Evolutionary conservation across 2,888 invertebrate genomes (phyloP).

Genomic region (Amphimallon solstitiale): DNA sequence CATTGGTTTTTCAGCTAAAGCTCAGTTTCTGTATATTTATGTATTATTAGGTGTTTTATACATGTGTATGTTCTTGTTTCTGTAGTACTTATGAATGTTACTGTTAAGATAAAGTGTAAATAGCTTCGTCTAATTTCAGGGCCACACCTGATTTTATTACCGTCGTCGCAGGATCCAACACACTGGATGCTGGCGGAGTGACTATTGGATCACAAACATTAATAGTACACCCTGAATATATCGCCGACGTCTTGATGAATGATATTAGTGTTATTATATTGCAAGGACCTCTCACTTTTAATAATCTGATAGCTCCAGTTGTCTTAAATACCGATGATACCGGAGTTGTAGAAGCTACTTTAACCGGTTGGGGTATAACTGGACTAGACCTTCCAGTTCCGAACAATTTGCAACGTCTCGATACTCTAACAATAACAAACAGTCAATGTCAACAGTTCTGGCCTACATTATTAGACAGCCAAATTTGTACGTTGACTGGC

Average conservation of each 20-base stretch:
- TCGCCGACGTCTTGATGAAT: constrained; percentile 48
- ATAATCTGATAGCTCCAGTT: constrained; percentile 40
- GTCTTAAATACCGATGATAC: constrained; percentile 22
- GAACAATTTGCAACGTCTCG: constrained; percentile 67
- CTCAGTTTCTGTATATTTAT: too few relatives aligned
- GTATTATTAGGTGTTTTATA: too few relatives aligned
- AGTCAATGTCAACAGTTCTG: constrained; percentile 65
- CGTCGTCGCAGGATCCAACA: constrained; percentile 66
- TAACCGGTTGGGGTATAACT: constrained; percentile 42
- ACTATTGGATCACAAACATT: constrained; percentile 59
- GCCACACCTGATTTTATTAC: neutral
- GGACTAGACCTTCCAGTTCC: constrained; percentile 66
- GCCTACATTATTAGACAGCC: constrained; percentile 60
- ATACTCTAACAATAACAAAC: constrained; percentile 64
- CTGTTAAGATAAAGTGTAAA: too few relatives aligned
- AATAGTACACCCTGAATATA: constrained; percentile 63
- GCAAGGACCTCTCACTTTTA: constrained; percentile 35
- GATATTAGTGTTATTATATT: constrained; percentile 46
- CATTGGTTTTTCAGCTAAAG: too few relatives aligned
- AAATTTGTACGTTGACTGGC: constrained; percentile 70
- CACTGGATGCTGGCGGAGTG: constrained; percentile 62
- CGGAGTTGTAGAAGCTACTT: constrained; percentile 7
- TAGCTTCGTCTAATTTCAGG: too few relatives aligned
- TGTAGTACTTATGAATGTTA: too few relatives aligned
- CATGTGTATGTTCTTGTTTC: too few relatives aligned